Evolutionary conservation across 1,140 invertebrate genomes (phyloP).

Genomic region (Trissolcus basalis): DNA sequence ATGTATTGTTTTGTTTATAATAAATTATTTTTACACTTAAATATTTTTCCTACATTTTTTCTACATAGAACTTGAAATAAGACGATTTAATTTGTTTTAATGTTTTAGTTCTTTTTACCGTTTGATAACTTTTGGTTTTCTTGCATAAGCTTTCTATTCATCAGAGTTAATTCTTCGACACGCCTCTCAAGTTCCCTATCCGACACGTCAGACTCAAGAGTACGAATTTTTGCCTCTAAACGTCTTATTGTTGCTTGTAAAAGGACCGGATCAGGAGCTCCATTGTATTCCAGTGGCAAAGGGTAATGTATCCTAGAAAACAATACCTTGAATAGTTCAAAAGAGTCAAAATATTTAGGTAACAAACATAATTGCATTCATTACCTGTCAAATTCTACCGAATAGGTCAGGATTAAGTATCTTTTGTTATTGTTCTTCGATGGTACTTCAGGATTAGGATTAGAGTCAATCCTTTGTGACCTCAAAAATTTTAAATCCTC

Average conservation of each 20-base stretch:
- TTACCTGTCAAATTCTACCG: slow-evolving; percentile 74
- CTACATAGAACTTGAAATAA: too few species aligned
- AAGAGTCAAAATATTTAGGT: background rate
- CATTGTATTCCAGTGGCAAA: slow-evolving; percentile 75
- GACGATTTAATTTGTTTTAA: too few species aligned
- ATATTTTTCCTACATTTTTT: too few species aligned
- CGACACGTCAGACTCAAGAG: slow-evolving; percentile 46
- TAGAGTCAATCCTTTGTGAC: slow-evolving; percentile 48
- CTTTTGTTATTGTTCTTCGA: slow-evolving; percentile 60
- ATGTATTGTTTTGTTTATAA: slow-evolving; percentile 29
- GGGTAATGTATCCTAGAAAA: slow-evolving; percentile 76
- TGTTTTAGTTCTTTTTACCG: slow-evolving; percentile 19
- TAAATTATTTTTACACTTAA: too few species aligned
- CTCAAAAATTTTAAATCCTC: slow-evolving; percentile 70
- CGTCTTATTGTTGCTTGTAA: slow-evolving; percentile 74
- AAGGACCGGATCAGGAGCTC: slow-evolving; percentile 73
- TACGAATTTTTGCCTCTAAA: slow-evolving; percentile 73
- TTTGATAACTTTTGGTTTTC: slow-evolving; percentile 64
- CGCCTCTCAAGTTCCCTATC: slow-evolving; percentile 58
- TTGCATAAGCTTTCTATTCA: slow-evolving; percentile 63
- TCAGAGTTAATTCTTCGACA: slow-evolving; percentile 59
- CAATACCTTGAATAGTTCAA: background rate
- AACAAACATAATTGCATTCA: too few species aligned
- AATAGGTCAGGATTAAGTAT: slow-evolving; percentile 74
- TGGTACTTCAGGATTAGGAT: slow-evolving; percentile 22